phyloP scores from a whole-genome alignment of 2,113 vertebrate genomes.

The Lichenostomus cassidix region DNA sequence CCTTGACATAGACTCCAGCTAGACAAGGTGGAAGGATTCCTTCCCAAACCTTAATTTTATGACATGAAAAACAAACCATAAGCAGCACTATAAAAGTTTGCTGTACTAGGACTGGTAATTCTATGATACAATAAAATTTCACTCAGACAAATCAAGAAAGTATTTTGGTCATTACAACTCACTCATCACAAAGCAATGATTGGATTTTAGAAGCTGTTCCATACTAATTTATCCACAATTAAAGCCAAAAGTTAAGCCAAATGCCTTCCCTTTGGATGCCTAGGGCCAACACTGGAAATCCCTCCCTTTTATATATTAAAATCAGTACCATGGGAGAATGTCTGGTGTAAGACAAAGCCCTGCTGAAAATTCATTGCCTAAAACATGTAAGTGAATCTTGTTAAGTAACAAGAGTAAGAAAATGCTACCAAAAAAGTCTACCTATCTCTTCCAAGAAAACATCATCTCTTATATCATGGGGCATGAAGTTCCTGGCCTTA shows the following conservation, averaged over 20 bases:
- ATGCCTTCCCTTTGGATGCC: not conserved
- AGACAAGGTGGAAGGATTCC: not conserved
- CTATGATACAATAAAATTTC: not conserved
- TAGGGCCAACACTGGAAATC: not conserved
- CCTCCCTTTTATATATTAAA: not conserved
- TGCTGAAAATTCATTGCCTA: not conserved
- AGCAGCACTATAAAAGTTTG: not conserved
- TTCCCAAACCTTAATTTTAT: not conserved
- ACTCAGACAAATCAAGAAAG: not conserved
- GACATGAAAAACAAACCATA: not conserved
- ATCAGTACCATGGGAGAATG: not conserved
- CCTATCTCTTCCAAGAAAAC: not conserved
- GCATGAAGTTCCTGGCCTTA: not conserved
- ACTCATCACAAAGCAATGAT: not conserved
- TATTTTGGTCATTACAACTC: not conserved
- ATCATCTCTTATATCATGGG: not conserved
- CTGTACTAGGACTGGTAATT: not conserved
- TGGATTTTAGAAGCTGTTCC: not conserved
- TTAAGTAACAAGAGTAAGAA: not conserved
- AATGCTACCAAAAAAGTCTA: not conserved
- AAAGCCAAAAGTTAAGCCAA: not conserved
- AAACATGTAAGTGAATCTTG: not conserved
- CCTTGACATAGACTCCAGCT: not conserved
- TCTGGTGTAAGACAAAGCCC: not conserved
- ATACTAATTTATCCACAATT: not conserved